phyloP scores from a whole-genome alignment of 2,113 vertebrate genomes.

The Diphyllodes magnificus region DNA sequence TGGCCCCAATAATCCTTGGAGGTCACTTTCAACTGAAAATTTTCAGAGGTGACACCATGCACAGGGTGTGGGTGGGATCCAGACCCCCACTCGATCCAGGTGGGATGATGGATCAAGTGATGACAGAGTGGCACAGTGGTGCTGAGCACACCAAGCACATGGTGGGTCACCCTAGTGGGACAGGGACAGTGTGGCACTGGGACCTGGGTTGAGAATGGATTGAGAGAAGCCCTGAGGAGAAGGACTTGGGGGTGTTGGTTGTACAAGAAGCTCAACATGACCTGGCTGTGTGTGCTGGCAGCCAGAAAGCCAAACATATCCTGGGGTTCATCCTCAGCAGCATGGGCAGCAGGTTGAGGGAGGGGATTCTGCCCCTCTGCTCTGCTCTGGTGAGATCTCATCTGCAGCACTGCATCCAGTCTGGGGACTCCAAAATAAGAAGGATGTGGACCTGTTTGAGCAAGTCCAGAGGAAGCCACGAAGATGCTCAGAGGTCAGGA shows the following conservation, averaged over 20 bases:
- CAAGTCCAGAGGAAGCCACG: rapidly evolving
- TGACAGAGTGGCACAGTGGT: background rate
- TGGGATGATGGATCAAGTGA: background rate
- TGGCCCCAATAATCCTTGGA: background rate
- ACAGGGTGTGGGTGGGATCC: background rate
- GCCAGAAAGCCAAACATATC: background rate
- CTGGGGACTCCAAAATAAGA: background rate
- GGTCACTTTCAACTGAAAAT: background rate
- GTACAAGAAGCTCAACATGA: background rate
- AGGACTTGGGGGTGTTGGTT: background rate
- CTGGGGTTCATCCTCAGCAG: background rate
- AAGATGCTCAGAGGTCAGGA: background rate
- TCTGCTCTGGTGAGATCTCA: no score
- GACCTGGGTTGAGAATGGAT: background rate
- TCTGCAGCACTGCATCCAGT: background rate
- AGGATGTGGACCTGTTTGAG: background rate
- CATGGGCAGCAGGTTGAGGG: background rate
- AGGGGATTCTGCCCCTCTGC: background rate
- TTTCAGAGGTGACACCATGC: background rate
- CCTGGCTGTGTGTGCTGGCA: background rate
- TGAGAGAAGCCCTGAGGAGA: background rate
- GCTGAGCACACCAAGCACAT: rapidly evolving
- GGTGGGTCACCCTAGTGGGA: no score
- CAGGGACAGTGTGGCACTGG: background rate
- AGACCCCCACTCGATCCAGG: background rate